Evolutionary conservation across 2,113 vertebrate species (phyloP).

Genomic region (Pygoscelis antarcticus): DNA sequence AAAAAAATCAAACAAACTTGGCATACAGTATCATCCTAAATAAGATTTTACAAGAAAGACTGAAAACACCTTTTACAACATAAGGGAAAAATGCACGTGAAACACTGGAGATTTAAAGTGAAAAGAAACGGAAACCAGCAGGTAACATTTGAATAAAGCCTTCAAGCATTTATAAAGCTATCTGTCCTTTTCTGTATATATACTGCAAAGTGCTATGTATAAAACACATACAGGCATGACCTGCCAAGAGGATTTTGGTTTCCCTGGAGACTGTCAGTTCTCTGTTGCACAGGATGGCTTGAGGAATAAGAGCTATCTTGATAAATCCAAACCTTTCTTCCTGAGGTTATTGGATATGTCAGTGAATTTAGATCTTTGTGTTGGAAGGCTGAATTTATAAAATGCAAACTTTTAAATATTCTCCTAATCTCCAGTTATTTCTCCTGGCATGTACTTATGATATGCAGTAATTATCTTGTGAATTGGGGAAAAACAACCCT

Average conservation of each 20-base stretch:
- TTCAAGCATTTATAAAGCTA: constrained; percentile 16
- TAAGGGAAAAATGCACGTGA: background rate
- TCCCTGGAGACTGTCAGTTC: constrained; percentile 58
- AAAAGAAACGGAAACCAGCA: constrained; percentile 28
- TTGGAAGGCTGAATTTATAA: background rate
- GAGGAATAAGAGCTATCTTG: constrained; percentile 10
- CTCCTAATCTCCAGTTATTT: background rate
- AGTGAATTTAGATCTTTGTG: background rate
- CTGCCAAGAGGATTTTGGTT: constrained; percentile 53
- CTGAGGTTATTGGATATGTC: background rate
- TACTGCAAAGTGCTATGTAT: background rate
- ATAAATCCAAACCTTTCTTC: constrained; percentile 28
- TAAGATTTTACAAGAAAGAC: background rate
- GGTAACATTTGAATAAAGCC: constrained; percentile 39
- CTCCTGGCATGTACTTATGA: background rate
- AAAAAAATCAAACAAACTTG: background rate
- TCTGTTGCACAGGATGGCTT: constrained; percentile 4
- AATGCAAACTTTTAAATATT: background rate
- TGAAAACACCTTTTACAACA: background rate
- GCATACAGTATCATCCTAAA: background rate
- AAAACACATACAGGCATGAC: constrained; percentile 25
- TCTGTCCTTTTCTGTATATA: constrained; percentile 5
- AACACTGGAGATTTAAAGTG: background rate
- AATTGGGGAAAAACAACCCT: background rate
- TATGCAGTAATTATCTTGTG: background rate